Conservation (phyloP, 2,113 vertebrate species). For the Camarhynchus parvulus region DNA sequence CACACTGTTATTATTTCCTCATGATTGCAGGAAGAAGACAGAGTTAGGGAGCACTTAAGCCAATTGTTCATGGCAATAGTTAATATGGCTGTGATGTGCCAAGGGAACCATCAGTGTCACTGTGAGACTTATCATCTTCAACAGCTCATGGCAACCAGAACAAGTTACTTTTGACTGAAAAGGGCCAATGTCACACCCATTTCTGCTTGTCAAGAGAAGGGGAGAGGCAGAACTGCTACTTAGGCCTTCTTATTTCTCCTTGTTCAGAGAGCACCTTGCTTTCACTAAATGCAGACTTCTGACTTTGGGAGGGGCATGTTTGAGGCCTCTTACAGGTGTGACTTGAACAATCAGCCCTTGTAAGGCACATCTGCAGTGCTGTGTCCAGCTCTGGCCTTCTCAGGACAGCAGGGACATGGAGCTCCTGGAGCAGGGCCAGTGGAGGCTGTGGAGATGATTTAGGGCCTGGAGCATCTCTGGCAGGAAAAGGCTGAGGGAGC, state of each 20-base stretch:
- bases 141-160: background rate
- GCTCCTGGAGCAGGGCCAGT: background rate
- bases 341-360: background rate
- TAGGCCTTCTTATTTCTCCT: background rate
- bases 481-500: no score
- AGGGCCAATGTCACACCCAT: background rate
- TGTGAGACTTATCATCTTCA: background rate
- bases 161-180: background rate
- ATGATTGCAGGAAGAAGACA: background rate
- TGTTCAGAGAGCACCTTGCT: background rate
- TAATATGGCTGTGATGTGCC: background rate
- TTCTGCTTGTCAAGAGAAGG: background rate
- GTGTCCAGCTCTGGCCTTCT: background rate
- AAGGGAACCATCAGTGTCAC: background rate
- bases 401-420: background rate
- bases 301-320: background rate
- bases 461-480: background rate
- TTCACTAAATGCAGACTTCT: background rate
- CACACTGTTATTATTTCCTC: background rate
- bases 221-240: background rate
- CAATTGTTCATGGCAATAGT: background rate
- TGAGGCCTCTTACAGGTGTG: background rate
- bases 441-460: background rate
- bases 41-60: background rate
- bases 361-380: rapidly evolving